Percentiles rank a stretch among this genome's conserved stretches.
These are phyloP conservation scores for Zhuqinia jingwanae DNA, from an alignment of 2,888 invertebrate species.

Conservation along the genomic window DNA sequence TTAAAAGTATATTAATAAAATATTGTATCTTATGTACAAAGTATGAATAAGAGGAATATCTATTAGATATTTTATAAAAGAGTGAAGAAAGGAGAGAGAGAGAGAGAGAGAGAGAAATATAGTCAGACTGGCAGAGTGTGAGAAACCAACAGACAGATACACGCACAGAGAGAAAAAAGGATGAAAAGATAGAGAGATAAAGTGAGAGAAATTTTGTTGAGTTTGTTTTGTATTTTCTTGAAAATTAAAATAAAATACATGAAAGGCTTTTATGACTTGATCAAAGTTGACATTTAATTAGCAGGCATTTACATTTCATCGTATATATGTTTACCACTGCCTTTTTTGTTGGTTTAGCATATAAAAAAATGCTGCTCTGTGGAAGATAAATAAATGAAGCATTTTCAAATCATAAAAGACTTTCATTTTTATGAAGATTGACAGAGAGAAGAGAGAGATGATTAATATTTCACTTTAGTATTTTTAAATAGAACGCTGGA, in stretches of 20 bases:
- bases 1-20: too few relatives aligned
- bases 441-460: not conserved
- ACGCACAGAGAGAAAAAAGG: not conserved
- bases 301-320: too few relatives aligned
- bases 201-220: slow-evolving; percentile 54
- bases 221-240: slow-evolving; percentile 7
- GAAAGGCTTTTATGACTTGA: too few relatives aligned
- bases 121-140: slow-evolving; percentile 30
- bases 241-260: slow-evolving; percentile 42
- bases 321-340: too few relatives aligned
- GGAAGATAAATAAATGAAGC: too few relatives aligned
- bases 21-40: too few relatives aligned
- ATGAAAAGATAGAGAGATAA: slow-evolving; percentile 27
- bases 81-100: slow-evolving; percentile 29
- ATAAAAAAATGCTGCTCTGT: too few relatives aligned
- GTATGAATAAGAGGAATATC: not conserved
- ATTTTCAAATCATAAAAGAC: too few relatives aligned
- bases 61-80: not conserved
- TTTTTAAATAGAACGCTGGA: not conserved
- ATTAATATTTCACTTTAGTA: too few relatives aligned
- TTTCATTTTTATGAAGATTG: not conserved
- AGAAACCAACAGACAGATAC: slow-evolving; percentile 10
- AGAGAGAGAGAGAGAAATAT: slow-evolving; percentile 38
- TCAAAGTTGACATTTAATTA: too few relatives aligned
- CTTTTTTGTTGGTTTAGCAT: too few relatives aligned